A percentile compares a stretch with the other conserved stretches of the same genome.
Evolutionary conservation across 1,140 invertebrate genomes (phyloP).

Genomic region (Ceratosolen fusciceps): DNA sequence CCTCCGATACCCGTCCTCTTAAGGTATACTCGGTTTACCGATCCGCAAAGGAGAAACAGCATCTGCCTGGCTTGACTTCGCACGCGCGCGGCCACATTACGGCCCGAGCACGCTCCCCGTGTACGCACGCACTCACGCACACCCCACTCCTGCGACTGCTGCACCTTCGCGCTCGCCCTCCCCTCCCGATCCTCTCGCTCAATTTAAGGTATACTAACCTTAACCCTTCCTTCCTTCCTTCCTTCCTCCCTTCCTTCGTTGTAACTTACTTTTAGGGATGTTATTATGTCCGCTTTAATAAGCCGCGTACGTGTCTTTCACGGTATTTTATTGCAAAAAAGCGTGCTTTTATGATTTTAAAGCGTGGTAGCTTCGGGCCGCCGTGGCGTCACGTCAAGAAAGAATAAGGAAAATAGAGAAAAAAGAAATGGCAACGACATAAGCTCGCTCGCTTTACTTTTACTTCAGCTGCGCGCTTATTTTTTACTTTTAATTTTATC

Average conservation of each 20-base stretch:
- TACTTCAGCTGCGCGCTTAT: too few relatives aligned
- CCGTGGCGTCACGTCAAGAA: too few relatives aligned
- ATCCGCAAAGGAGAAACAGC: background rate
- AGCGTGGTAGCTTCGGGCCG: too few relatives aligned
- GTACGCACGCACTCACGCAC: background rate
- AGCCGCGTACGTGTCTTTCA: too few relatives aligned
- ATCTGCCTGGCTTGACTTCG: background rate
- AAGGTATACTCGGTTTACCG: constrained; percentile 7
- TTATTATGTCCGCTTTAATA: constrained; percentile 3
- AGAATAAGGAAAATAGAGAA: too few relatives aligned
- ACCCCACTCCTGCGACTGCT: background rate
- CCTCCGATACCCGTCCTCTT: too few relatives aligned
- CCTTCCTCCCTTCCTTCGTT: constrained; percentile 27
- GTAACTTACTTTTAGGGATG: constrained; percentile 11
- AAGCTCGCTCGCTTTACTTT: too few relatives aligned
- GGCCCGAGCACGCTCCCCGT: background rate
- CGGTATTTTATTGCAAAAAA: too few relatives aligned
- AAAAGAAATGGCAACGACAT: too few relatives aligned
- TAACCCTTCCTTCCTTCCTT: constrained; percentile 36
- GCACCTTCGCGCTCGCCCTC: constrained; percentile 18
- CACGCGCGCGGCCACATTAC: background rate
- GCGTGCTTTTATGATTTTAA: too few relatives aligned
- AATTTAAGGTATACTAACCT: constrained; percentile 35
- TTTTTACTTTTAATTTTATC: too few relatives aligned
- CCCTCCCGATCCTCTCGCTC: constrained; percentile 6